phyloP scores from a whole-genome alignment of 2,797 vertebrate species.

The Taenioides sp. region DNA sequence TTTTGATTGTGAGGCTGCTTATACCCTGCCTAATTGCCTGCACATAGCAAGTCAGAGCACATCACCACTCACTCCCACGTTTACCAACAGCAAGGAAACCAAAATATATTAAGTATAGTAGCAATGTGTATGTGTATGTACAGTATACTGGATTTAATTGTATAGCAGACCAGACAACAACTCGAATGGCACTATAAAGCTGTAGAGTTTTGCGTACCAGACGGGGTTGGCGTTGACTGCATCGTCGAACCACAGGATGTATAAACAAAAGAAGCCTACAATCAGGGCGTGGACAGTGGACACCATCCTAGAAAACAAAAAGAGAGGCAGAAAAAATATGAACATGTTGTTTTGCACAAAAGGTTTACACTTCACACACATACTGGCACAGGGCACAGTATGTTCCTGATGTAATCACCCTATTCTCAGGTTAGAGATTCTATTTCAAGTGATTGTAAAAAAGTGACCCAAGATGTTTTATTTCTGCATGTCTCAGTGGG shows the following conservation, averaged over 20 bases:
- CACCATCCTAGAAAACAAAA: constrained; percentile 67
- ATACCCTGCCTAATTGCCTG: constrained; percentile 2
- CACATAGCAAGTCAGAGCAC: background rate
- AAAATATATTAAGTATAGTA: background rate
- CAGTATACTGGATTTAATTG: background rate
- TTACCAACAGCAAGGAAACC: background rate
- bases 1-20: constrained; percentile 4
- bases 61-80: constrained; percentile 3
- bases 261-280: constrained; percentile 82
- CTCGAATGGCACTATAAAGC: background rate
- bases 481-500: too few relatives aligned
- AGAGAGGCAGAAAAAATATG: constrained; percentile 1
- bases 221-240: constrained; percentile 79
- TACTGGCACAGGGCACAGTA: background rate
- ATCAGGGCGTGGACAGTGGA: constrained; percentile 82
- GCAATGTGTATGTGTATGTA: background rate
- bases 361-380: too few relatives aligned
- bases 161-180: background rate
- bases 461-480: too few relatives aligned
- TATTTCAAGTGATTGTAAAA: too few relatives aligned
- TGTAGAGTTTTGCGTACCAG: constrained; percentile 71
- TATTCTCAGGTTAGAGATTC: too few relatives aligned
- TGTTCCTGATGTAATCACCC: background rate
- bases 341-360: background rate
- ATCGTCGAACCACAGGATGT: constrained; percentile 83